These are phyloP conservation scores for Cassiopea xamachana DNA, from an alignment of 30 jellyfish, hydroid and myxozoan genomes.

Conservation along the genomic window DNA sequence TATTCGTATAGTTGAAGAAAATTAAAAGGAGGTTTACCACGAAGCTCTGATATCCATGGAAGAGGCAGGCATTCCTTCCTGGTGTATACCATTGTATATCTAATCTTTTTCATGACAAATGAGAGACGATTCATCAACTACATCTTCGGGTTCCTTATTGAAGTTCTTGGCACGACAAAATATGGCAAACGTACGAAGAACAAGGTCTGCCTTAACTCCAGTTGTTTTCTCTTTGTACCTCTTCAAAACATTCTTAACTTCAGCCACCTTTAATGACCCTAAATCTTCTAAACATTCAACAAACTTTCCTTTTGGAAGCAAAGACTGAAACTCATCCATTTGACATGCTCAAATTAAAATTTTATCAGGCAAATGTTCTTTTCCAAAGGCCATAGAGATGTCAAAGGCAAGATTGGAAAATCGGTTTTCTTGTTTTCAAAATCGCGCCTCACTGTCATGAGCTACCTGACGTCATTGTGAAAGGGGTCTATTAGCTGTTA, in stretches of 20 bases:
- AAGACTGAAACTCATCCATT: constrained; percentile 34
- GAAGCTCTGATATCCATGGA: constrained; percentile 65
- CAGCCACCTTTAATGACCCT: constrained; percentile 22
- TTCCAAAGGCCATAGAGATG: too few species aligned
- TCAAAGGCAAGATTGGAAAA: too few species aligned
- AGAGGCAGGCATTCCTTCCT: constrained; percentile 22
- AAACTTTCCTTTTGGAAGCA: constrained; percentile 59
- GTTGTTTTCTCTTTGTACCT: constrained; percentile 57
- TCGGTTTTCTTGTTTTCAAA: too few species aligned
- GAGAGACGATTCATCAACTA: constrained; percentile 14
- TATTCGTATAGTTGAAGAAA: constrained; percentile 54
- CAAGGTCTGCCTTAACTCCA: constrained; percentile 59
- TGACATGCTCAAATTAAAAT: not conserved
- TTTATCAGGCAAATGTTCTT: too few species aligned
- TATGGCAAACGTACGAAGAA: constrained; percentile 52
- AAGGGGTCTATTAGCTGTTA: too few species aligned
- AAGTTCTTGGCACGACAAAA: constrained; percentile 52
- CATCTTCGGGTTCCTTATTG: not conserved
- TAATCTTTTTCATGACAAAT: constrained; percentile 10
- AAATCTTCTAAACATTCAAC: constrained; percentile 45
- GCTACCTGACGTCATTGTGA: too few species aligned
- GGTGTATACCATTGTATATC: constrained; percentile 32
- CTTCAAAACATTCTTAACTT: constrained; percentile 29
- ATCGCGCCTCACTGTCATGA: too few species aligned
- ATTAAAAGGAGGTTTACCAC: constrained; percentile 46